Percentiles rank a stretch among this genome's conserved stretches.
phyloP scores from a whole-genome alignment of 1,140 invertebrate species.

The Pogonomyrmex barbatus region DNA sequence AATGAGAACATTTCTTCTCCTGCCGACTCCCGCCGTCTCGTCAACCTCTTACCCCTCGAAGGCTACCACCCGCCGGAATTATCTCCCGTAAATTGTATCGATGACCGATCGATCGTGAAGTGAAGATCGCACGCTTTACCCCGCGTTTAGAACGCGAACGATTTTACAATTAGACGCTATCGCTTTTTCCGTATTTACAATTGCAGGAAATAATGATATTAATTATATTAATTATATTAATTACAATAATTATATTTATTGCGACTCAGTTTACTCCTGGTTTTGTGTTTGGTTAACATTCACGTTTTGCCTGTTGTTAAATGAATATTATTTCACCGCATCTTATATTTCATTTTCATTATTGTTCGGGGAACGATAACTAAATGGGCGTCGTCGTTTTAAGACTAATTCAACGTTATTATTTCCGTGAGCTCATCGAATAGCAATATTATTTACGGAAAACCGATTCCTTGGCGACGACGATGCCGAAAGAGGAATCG shows the following conservation, averaged over 20 bases:
- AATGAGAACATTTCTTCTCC: constrained; percentile 58
- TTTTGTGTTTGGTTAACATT: constrained; percentile 7
- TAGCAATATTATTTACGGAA: constrained; percentile 49
- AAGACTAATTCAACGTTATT: constrained; percentile 54
- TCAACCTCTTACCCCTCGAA: neutral
- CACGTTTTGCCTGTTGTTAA: neutral
- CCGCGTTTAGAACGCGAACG: neutral
- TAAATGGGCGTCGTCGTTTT: constrained; percentile 15
- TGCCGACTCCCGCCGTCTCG: neutral
- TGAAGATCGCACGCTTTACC: neutral
- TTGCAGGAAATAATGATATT: constrained; percentile 13
- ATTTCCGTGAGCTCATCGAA: constrained; percentile 39
- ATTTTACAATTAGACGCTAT: neutral
- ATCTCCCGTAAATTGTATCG: constrained; percentile 60
- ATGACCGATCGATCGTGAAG: constrained; percentile 44
- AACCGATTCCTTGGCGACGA: constrained; percentile 47
- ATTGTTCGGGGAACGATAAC: neutral
- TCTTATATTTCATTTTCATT: constrained; percentile 24
- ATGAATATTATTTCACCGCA: neutral
- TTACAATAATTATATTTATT: neutral
- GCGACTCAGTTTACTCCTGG: too few relatives aligned
- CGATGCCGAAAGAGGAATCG: constrained; percentile 61
- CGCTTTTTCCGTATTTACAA: neutral
- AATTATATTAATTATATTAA: neutral
- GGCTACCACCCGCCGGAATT: constrained; percentile 2